Conservation (phyloP, 1,140 invertebrate species). For the Helicoverpa zea region DNA sequence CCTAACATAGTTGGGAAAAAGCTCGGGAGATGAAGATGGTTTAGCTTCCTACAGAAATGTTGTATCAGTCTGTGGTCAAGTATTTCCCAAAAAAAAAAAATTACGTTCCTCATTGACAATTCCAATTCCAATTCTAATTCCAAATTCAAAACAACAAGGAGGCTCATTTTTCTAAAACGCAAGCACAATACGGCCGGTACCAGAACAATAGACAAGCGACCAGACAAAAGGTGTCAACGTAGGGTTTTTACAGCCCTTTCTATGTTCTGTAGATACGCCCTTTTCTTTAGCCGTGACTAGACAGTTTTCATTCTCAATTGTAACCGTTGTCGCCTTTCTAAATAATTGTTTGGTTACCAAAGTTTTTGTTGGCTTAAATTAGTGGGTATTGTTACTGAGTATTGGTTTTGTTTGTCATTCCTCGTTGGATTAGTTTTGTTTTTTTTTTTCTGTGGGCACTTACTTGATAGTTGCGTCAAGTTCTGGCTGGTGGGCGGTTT, state of each 20-base stretch:
- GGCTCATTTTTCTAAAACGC: constrained; percentile 25
- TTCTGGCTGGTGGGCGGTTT: neutral
- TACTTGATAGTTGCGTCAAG: neutral
- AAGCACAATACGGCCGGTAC: constrained; percentile 21
- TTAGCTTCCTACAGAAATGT: too few species aligned
- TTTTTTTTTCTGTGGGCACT: constrained; percentile 6
- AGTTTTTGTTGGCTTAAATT: constrained; percentile 33
- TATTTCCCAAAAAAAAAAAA: too few species aligned
- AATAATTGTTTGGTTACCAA: constrained; percentile 36
- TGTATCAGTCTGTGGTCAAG: too few species aligned
- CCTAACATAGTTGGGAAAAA: too few species aligned
- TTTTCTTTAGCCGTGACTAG: constrained; percentile 29
- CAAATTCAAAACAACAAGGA: constrained; percentile 19
- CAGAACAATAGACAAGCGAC: constrained; percentile 31
- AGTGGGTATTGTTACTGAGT: constrained; percentile 26
- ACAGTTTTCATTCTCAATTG: constrained; percentile 7
- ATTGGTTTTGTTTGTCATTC: constrained; percentile 26
- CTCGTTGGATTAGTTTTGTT: constrained; percentile 3
- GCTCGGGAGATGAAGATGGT: too few species aligned
- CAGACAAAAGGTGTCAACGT: constrained; percentile 35
- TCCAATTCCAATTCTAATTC: constrained; percentile 12
- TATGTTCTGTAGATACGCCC: constrained; percentile 11
- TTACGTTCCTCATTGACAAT: neutral
- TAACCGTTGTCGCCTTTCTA: constrained; percentile 19
- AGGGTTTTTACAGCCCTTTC: constrained; percentile 36